These are phyloP conservation scores for Corydoras sp. DNA, from an alignment of 2,113 vertebrate species.

Conservation along the genomic window DNA sequence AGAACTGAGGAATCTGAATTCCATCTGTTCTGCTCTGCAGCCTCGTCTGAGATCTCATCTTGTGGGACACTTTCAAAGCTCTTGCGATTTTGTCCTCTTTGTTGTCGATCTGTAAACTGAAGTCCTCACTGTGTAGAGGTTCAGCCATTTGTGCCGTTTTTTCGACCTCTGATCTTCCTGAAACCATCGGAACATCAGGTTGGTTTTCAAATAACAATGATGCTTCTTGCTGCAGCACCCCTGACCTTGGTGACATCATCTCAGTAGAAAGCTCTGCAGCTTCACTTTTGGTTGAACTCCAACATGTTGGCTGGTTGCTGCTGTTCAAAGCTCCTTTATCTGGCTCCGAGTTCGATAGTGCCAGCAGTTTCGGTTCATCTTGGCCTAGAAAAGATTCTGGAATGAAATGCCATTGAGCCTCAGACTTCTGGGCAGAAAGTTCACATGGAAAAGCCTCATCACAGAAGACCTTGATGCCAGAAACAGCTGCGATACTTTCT, in stretches of 20 bases:
- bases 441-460: constrained; percentile 7
- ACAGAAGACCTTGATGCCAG: neutral
- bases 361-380: neutral
- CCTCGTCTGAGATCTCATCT: neutral
- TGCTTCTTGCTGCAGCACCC: neutral
- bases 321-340: neutral
- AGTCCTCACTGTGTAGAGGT: neutral
- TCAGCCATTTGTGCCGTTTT: neutral
- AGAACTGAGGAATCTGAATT: neutral
- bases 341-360: neutral
- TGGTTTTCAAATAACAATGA: too few relatives aligned
- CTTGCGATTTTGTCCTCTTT: neutral
- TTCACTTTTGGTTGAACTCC: constrained; percentile 7
- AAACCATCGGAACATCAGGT: too few relatives aligned
- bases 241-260: neutral
- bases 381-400: neutral
- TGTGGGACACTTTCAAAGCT: neutral
- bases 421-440: neutral
- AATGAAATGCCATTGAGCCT: neutral
- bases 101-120: neutral
- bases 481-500: neutral
- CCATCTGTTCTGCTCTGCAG: neutral
- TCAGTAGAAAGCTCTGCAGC: neutral
- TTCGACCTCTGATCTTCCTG: neutral
- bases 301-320: neutral